Conservation (phyloP, 2,797 vertebrate genomes). For the Pterois miles region DNA sequence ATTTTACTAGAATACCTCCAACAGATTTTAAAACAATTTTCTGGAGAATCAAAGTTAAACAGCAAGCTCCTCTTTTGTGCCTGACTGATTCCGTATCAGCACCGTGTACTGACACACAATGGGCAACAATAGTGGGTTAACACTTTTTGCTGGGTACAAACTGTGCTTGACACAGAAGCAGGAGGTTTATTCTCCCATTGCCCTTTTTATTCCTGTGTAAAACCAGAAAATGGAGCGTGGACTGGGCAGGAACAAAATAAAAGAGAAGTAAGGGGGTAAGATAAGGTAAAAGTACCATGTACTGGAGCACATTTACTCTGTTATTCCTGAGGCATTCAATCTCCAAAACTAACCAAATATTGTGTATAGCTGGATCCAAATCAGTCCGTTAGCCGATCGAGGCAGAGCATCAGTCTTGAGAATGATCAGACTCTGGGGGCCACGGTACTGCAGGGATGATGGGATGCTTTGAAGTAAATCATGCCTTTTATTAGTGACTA, state of each 20-base stretch:
- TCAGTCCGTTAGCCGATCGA: background rate
- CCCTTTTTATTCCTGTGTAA: conserved; percentile 11
- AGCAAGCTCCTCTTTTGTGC: background rate
- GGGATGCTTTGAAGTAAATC: background rate
- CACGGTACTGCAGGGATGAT: background rate
- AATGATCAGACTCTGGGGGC: background rate
- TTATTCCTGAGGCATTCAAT: background rate
- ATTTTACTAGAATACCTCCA: background rate
- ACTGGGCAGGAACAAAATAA: background rate
- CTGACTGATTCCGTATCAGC: background rate
- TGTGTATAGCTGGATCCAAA: background rate
- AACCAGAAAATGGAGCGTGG: background rate
- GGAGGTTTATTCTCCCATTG: background rate
- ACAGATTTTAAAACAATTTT: background rate
- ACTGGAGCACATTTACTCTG: background rate
- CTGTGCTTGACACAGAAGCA: background rate
- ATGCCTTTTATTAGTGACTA: background rate
- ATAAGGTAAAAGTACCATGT: background rate
- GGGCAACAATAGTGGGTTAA: background rate
- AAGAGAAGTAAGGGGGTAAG: background rate
- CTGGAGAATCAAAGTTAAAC: background rate
- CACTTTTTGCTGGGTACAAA: background rate
- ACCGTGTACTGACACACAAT: background rate
- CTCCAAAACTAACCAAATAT: background rate
- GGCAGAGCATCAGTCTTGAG: background rate